Evolutionary conservation across 2,888 invertebrate genomes (phyloP), one percentile per base, ranked within the genome.

Genomic region (Agelastica alni): DNA sequence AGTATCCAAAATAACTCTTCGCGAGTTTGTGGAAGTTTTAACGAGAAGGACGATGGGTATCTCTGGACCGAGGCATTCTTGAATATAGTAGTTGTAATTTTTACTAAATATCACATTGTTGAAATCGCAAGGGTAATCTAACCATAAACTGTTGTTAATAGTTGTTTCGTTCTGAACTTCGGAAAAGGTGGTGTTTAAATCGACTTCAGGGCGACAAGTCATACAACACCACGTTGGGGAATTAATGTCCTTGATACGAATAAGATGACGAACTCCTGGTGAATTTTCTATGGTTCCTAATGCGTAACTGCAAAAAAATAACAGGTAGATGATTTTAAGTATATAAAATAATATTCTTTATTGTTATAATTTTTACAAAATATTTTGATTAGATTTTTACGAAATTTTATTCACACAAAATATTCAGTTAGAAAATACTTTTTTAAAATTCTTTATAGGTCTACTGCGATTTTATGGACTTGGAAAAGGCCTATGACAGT

Each of bases 11-110:
- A 87, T 81, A 9, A 80, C 80, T 36, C 85, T 79, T 59, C 86
- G 81, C 42, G 76, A 77, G 59, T 88, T 87, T 36, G 78, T 79
- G 47, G 78, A 71, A 10, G 84, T 82, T 49, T 84, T 80, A 56
- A 86, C 84, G 52, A 89, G 77, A 72, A 86, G 83, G 22, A 83
- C 81, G 9, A 84, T 85, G 0, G 89, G 89, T 6, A 87, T 81
- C 37, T 85, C 85, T 0, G 89, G 89, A 12, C 89, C 95, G 61
- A 91, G 78, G 75, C 96, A 96, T 71, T 91, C 90, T 78, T 90
- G 80, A 18, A 85, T 77, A 70, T 82, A 86, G 71, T 79, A 84
- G 55, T 79, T 75, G 61, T 66, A 71, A 49, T 54, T 68, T 63
- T 70, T 72, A 75, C 87, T 87, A 69, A 88, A 88, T 62, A 83